phyloP scores from a whole-genome alignment of 1,140 invertebrate genomes.

The Pseudomyrmex cubaensis region DNA sequence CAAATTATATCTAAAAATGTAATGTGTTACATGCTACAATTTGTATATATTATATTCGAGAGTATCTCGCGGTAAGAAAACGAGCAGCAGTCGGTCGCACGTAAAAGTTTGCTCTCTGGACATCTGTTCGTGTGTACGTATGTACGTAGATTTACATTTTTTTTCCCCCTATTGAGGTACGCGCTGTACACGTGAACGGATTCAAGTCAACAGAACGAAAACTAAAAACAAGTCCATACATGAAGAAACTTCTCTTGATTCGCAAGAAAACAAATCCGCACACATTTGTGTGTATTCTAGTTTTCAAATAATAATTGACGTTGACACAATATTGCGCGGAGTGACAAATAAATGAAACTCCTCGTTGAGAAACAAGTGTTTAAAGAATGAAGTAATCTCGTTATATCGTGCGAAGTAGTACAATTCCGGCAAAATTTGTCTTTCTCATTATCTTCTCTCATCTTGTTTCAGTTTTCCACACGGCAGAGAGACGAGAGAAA shows the following conservation, averaged over 20 bases:
- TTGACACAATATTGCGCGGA: slow-evolving; percentile 36
- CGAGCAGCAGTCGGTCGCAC: too few relatives aligned
- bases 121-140: neutral
- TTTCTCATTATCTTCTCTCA: neutral
- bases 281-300: neutral
- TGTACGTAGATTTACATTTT: neutral
- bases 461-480: neutral
- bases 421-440: neutral
- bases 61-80: too few relatives aligned
- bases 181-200: slow-evolving; percentile 6
- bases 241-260: slow-evolving; percentile 5
- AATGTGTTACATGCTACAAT: too few relatives aligned
- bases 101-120: neutral
- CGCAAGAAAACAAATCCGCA: neutral
- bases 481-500: neutral
- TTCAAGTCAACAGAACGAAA: neutral
- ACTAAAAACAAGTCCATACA: neutral
- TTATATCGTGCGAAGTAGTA: neutral
- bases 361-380: neutral
- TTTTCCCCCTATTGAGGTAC: neutral
- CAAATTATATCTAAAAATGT: too few relatives aligned
- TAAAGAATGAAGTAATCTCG: neutral
- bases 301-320: neutral
- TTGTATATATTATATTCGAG: too few relatives aligned
- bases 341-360: neutral